Evolutionary conservation across 2,797 vertebrate species (phyloP).

Genomic region (Rhinoraja longicauda): DNA sequence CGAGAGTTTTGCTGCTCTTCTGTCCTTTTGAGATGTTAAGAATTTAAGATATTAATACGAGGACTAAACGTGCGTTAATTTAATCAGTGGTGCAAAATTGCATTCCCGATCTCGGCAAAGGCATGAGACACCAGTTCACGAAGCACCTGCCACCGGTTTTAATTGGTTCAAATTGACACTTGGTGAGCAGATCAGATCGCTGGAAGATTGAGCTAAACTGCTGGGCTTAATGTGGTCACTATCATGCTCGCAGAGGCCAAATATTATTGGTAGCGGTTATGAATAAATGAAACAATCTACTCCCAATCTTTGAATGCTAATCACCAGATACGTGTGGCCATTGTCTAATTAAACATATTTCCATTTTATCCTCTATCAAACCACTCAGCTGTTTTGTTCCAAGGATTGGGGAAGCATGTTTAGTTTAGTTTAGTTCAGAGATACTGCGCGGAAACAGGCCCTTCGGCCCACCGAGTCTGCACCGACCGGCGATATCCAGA

Average conservation of each 20-base stretch:
- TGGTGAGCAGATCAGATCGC: not conserved
- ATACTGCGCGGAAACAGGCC: too few species aligned
- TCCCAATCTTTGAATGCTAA: conserved; percentile 38
- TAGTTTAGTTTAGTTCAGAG: too few species aligned
- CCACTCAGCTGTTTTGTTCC: not conserved
- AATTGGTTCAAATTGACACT: conserved; percentile 2
- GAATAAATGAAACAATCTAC: conserved; percentile 38
- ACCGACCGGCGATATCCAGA: too few species aligned
- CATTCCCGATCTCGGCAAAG: not conserved
- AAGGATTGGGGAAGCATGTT: not conserved
- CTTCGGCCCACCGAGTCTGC: too few species aligned
- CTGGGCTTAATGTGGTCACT: not conserved
- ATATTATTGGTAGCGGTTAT: conserved; percentile 29
- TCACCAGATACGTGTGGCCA: not conserved
- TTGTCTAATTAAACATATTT: not conserved
- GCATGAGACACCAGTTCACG: not conserved
- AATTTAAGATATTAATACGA: not conserved
- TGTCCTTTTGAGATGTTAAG: not conserved
- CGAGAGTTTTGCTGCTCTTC: not conserved
- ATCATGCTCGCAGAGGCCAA: not conserved
- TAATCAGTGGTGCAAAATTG: not conserved
- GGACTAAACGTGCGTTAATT: not conserved
- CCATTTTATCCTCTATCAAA: not conserved
- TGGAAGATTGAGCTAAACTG: not conserved
- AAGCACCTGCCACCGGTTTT: not conserved